Evolutionary conservation across 2,797 vertebrate genomes (phyloP), one percentile per base, ranked within the genome.

Genomic region (Sebastes vulpes): DNA sequence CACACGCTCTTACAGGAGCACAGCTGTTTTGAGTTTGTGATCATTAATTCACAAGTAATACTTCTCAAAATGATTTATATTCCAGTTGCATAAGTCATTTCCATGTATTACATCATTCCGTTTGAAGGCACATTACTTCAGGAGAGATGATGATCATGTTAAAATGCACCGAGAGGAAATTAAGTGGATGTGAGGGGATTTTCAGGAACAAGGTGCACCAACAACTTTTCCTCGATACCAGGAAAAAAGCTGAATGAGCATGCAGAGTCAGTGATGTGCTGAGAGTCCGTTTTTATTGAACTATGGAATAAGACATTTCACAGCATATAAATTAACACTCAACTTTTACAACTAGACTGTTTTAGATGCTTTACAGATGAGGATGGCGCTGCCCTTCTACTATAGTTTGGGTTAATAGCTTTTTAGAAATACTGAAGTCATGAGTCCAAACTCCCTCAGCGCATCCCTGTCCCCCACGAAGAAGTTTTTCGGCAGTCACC

Each of bases 81-180:
- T 73, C 25, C 9, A 48, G 53, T 11, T 26, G 56, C 14, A 57
- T 9, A 32, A 52, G 53, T 66, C 9, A 46, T 90, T 88, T 80
- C 75, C 50, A 7, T 21, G 56, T 16, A 28, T 84, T 91, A 74
- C 85, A 85, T 89, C 83, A 90, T 28, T 7, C 54, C 1, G 54
- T 86, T 59, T 78, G 77, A 81, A 67, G 69, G 54, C 66, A n/a
- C 16, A 50, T n/a, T 25, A 9, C 67, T 46, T 52, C 48, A 64
- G 60, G 9, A 70, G 72, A 64, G 71, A n/a, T 73, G 53, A 72
- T 7, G 53, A 29, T 63, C 60, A 38, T 5, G 61, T 56, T 23
- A 59, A 73, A 83, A 79, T 28, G 57, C 4, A 5, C 14, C 3
- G 61, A 66, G 35, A 58, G 75, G 59, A 83, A 85, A 76, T 20